Evolutionary conservation across 1,140 invertebrate genomes (phyloP).

Genomic region (Chrysopa pallens): DNA sequence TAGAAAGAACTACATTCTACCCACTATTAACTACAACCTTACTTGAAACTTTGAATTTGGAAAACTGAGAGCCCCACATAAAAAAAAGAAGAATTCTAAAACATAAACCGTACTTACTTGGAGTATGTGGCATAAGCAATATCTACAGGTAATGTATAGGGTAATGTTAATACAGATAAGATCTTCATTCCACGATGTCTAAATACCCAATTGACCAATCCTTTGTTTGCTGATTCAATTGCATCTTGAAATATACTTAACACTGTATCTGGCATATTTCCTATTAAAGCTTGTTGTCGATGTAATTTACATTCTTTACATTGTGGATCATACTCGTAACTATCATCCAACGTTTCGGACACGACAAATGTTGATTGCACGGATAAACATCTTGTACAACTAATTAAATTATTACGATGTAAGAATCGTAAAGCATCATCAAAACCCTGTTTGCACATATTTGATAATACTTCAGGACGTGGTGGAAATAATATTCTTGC

Average conservation of each 20-base stretch:
- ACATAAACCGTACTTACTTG: constrained; percentile 40
- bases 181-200: constrained; percentile 63
- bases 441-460: constrained; percentile 96
- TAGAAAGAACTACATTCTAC: too few relatives aligned
- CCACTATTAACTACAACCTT: too few relatives aligned
- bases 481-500: constrained; percentile 87
- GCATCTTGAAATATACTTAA: constrained; percentile 78
- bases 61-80: background rate
- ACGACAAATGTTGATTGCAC: constrained; percentile 67
- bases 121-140: constrained; percentile 64
- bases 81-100: background rate
- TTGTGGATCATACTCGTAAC: constrained; percentile 58
- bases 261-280: constrained; percentile 69
- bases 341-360: constrained; percentile 45
- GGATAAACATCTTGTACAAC: constrained; percentile 64
- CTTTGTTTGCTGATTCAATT: constrained; percentile 78
- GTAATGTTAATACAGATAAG: constrained; percentile 59
- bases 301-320: constrained; percentile 70
- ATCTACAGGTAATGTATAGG: constrained; percentile 71
- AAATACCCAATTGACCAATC: constrained; percentile 77
- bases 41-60: too few relatives aligned
- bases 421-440: constrained; percentile 88
- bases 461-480: constrained; percentile 76
- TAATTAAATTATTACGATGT: constrained; percentile 78
- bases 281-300: constrained; percentile 63